Base-by-base conservation (phyloP, 2,888 invertebrate species). In the Hesperia comma region DNA sequence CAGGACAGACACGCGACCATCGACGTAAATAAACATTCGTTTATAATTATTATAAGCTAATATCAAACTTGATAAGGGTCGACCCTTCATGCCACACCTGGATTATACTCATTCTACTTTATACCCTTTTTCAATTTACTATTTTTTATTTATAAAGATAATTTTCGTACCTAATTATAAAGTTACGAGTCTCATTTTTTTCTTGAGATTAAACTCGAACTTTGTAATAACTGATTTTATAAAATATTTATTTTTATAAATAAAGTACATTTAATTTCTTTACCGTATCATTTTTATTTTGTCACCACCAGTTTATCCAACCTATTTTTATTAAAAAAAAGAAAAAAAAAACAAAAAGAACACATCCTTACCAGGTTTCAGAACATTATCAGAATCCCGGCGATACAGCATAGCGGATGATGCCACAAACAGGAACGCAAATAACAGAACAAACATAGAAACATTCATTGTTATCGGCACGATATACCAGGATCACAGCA, bases 391-490 rank as follows among this genome's bases (percentile, higher is more conserved):
- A 21, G 86, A 81, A 73, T 90, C 91, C 70, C 90, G 80, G 61
- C 88, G 79, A 73, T 92, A 92, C 83, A 90, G 72, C 89, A 92
- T 90, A 49, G 86, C 90, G 51, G 77, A 77, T 74, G 84, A 83
- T 85, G 85, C 86, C 68, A 86, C 83, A 69, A 88, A 86, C 82
- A 89, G 83, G 81, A 82, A 85, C 40, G 85, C 85, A 73, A 88
- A 86, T 77, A 90, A 78, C 83, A 88, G 85, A 74, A 88, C 86
- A 83, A 90, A 81, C 82, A 87, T 84, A 86, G 84, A 88, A 80
- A 91, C 88, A 86, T 92, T 91, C 92, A 91, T 92, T 82, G 85
- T 87, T 81, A 85, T 86, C 81, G 81, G 79, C 84, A 83, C 86
- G 81, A 82, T 84, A 82, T 83, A 86, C 85, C 76, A 81, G 86